These are phyloP conservation scores for Diaperis boleti DNA, from an alignment of 2,888 invertebrate species.

Conservation along the genomic window DNA sequence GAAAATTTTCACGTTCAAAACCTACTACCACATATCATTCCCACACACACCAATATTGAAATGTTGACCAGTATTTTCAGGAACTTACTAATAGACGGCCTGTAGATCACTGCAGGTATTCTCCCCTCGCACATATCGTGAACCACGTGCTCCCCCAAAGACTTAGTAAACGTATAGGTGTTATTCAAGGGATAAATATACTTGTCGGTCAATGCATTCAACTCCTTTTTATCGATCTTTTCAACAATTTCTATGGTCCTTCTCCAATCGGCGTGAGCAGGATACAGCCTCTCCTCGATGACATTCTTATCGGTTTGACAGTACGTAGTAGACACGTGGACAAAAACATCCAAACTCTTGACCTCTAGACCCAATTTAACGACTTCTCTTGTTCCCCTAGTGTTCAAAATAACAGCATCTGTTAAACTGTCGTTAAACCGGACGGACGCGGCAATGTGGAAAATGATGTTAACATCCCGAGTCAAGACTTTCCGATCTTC, in stretches of 20 bases:
- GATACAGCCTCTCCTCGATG: conserved; percentile 83
- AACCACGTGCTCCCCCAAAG: conserved; percentile 85
- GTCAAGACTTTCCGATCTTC: conserved; percentile 68
- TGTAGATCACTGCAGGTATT: conserved; percentile 81
- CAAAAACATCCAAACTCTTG: conserved; percentile 69
- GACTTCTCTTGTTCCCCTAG: conserved; percentile 75
- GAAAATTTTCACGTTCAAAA: too few species aligned
- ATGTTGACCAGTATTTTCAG: too few species aligned
- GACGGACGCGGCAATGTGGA: conserved; percentile 85
- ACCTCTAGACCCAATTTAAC: conserved; percentile 72
- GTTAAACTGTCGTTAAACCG: conserved; percentile 85
- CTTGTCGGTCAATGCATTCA: conserved; percentile 73
- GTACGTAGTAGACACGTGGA: conserved; percentile 91
- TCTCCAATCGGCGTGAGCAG: conserved; percentile 77
- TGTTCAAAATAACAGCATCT: conserved; percentile 74
- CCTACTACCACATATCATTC: too few species aligned
- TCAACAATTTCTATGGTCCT: conserved; percentile 76
- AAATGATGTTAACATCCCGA: conserved; percentile 76
- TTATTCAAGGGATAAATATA: conserved; percentile 80
- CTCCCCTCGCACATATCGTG: conserved; percentile 70
- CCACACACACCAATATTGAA: too few species aligned
- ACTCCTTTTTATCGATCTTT: conserved; percentile 68
- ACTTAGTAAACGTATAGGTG: conserved; percentile 93
- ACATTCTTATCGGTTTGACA: conserved; percentile 78
- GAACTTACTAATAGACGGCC: conserved; percentile 87